phyloP scores from a whole-genome alignment of 2,888 invertebrate species.

The Scaptomyza caliginosa region DNA sequence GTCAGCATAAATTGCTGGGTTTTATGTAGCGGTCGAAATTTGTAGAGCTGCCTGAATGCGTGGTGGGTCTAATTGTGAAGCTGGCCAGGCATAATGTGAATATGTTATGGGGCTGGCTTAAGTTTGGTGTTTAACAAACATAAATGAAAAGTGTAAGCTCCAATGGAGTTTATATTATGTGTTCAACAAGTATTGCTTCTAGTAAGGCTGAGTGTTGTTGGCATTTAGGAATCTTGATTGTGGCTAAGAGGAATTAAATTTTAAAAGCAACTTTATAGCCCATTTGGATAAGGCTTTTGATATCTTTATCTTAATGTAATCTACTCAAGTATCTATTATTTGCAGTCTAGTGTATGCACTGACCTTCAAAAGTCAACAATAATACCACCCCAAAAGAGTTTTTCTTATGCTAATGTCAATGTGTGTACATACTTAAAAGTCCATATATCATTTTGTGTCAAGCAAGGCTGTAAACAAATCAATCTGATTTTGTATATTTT shows the following conservation, averaged over 20 bases:
- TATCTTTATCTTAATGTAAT: background rate
- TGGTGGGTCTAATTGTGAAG: constrained; percentile 14
- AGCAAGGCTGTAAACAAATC: constrained; percentile 13
- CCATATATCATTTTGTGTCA: constrained; percentile 54
- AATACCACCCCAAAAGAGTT: constrained; percentile 16
- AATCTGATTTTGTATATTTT: constrained; percentile 45
- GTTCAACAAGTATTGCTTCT: too few relatives aligned
- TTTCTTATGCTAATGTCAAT: constrained; percentile 29
- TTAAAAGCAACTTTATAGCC: background rate
- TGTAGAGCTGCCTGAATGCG: constrained; percentile 3
- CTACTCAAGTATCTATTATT: constrained; percentile 2
- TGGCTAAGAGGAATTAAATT: background rate
- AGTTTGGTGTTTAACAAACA: background rate
- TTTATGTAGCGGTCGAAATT: constrained; percentile 56
- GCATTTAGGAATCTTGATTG: too few relatives aligned
- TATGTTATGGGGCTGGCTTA: constrained; percentile 16
- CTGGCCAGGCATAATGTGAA: constrained; percentile 20
- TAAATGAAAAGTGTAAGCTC: background rate
- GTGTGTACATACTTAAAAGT: constrained; percentile 29
- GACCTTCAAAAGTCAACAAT: constrained; percentile 23
- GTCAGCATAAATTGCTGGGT: constrained; percentile 60
- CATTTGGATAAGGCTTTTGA: background rate
- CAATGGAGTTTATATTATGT: too few relatives aligned
- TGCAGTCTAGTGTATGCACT: constrained; percentile 5
- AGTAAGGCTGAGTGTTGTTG: too few relatives aligned